Evolutionary conservation across 2,888 invertebrate species (phyloP), one percentile per base, ranked within the genome.

Genomic region (Lasioglossum morio): DNA sequence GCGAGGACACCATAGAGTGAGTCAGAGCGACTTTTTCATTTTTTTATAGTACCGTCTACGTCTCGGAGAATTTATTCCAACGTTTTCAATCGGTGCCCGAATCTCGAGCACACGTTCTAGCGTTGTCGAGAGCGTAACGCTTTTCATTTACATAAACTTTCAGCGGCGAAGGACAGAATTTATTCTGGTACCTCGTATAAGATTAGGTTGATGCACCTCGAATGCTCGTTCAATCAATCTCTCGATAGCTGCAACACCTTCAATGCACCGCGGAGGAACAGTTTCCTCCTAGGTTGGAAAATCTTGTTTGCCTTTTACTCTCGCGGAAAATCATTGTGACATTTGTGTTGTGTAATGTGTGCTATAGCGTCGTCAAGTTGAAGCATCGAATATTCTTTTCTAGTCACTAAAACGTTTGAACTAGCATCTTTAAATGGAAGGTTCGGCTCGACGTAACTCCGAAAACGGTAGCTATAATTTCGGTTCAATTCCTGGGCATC

Each of bases 181-280:
- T 70, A 70, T 70, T 70, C 14, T 70, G 40, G n/a, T 70, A 40
- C 37, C 14, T 70, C n/a, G 70, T 40, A 40, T 40, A 70, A 70
- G n/a, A 70, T 40, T 70, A 40, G 40, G 70, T 70, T 70, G 70
- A 40, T 40, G 40, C 40, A 40, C 37, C 70, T 70, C 40, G n/a
- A 12, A 40, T 70, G 40, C 12, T 40, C 23, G 23, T 14, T n/a
- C 40, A 70, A 70, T 40, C 40, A 30, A 40, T 14, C 40, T n/a
- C 23, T 14, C 70, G 40, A 66, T 69, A 69, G 12, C 8, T 69
- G 23, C 34, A 70, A n/a, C n/a, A 40, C 8, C n/a, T 40, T 14
- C 34, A 4, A n/a, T 23, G 23, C 14, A 14, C 2, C 40, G 40
- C 40, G 37, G n/a, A 14, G n/a, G n/a, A 70, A 70, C n/a, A 40